These are phyloP conservation scores for Arizona elegans DNA, from an alignment of 2,113 vertebrate genomes.

Conservation along the genomic window DNA sequence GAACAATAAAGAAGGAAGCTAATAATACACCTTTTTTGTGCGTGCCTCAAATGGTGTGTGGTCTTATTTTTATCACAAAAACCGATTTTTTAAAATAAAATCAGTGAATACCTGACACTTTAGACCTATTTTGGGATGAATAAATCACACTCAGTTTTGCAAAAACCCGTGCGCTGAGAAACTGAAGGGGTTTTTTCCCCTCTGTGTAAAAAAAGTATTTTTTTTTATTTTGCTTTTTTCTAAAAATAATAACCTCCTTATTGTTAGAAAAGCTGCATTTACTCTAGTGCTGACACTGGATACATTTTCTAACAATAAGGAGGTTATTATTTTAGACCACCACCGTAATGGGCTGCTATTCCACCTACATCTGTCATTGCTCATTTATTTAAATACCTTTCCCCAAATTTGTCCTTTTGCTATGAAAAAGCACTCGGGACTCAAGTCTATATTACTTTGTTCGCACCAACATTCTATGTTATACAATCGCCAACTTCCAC, in stretches of 20 bases:
- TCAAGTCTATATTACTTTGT: neutral
- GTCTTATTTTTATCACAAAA: neutral
- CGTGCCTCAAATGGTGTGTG: neutral
- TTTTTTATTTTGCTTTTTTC: neutral
- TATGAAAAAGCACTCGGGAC: neutral
- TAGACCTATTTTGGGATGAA: neutral
- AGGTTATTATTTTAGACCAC: neutral
- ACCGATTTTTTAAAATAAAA: neutral
- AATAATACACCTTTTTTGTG: neutral
- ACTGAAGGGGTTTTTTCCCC: neutral
- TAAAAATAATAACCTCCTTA: too few relatives aligned
- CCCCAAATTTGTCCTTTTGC: neutral
- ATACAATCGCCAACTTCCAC: neutral
- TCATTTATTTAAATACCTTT: neutral
- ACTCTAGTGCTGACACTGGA: too few relatives aligned
- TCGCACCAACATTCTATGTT: neutral
- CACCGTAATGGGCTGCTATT: neutral
- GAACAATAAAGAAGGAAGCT: neutral
- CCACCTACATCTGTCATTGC: neutral
- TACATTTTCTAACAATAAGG: neutral
- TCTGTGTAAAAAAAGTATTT: too few relatives aligned
- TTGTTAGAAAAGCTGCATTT: too few relatives aligned
- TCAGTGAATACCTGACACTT: neutral
- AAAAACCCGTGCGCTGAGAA: neutral
- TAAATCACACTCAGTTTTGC: neutral